These are phyloP conservation scores for Crotophaga sulcirostris DNA, from an alignment of 2,113 vertebrate genomes.

Conservation along the genomic window DNA sequence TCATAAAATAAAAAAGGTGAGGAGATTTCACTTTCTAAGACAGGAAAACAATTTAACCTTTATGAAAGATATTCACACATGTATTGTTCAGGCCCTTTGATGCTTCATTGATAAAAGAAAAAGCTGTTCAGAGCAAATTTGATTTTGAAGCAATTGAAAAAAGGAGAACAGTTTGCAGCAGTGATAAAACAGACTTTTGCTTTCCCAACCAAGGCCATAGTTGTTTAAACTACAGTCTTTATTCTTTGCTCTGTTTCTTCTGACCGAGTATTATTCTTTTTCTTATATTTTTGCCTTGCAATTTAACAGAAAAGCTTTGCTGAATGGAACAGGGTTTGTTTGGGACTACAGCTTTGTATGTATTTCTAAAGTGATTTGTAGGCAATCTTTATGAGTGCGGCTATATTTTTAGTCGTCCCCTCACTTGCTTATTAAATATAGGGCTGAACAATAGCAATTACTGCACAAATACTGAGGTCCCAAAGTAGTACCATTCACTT, in stretches of 20 bases:
- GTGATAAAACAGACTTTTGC: background rate
- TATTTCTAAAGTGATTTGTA: conserved; percentile 17
- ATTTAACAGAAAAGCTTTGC: background rate
- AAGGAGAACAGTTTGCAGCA: background rate
- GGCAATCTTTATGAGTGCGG: background rate
- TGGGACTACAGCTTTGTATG: background rate
- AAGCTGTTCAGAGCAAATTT: conserved; percentile 27
- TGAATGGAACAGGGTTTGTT: background rate
- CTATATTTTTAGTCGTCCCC: conserved; percentile 54
- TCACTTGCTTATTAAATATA: conserved; percentile 49
- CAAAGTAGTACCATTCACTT: conserved; percentile 19
- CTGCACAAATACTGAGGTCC: background rate
- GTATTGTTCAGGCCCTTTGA: background rate
- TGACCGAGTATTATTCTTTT: background rate
- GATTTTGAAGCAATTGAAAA: background rate
- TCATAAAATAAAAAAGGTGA: background rate
- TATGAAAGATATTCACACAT: background rate
- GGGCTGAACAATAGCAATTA: conserved; percentile 53
- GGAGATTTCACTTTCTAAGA: background rate
- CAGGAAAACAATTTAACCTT: conserved; percentile 1
- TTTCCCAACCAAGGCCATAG: background rate
- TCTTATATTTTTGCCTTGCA: background rate
- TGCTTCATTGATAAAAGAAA: conserved; percentile 27
- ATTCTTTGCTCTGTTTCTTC: background rate
- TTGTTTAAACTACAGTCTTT: background rate